A percentile compares a stretch with the other conserved stretches of the same genome.
Conservation (phyloP, 2,113 vertebrate species). For the Falcunculus frontatus region DNA sequence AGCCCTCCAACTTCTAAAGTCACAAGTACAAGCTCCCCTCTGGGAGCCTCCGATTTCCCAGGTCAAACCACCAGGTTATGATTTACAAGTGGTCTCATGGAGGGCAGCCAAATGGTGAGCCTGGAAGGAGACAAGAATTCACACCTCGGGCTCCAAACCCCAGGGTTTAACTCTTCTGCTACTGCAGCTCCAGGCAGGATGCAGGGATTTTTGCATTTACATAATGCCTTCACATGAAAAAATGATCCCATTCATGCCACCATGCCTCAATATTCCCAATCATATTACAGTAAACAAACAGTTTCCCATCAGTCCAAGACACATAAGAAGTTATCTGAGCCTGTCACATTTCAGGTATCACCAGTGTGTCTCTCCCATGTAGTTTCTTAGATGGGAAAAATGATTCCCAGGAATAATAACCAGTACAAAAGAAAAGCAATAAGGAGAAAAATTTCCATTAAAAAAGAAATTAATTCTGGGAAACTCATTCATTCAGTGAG, state of each 20-base stretch:
- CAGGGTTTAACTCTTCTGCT: slow-evolving; percentile 4
- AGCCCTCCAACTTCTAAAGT: neutral
- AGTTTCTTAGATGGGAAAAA: neutral
- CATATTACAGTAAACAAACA: neutral
- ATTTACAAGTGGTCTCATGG: neutral
- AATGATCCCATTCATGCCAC: neutral
- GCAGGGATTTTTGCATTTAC: neutral
- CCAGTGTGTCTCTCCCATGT: neutral
- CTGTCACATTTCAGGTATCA: neutral
- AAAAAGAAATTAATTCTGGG: slow-evolving; percentile 1
- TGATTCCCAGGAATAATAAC: neutral
- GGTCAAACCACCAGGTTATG: neutral
- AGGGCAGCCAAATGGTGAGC: neutral
- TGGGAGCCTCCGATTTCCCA: neutral
- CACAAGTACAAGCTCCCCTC: neutral
- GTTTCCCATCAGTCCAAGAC: neutral
- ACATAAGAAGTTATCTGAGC: neutral
- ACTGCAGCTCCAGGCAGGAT: neutral
- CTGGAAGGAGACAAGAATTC: slow-evolving; percentile 5
- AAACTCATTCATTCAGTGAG: neutral
- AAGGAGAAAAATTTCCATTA: neutral
- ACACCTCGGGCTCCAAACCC: neutral
- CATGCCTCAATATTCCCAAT: neutral
- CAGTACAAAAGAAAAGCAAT: neutral
- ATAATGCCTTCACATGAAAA: neutral